Evolutionary conservation across 2,797 vertebrate genomes (phyloP), one percentile per base, ranked within the genome.

Genomic region (Etheostoma perlongum): DNA sequence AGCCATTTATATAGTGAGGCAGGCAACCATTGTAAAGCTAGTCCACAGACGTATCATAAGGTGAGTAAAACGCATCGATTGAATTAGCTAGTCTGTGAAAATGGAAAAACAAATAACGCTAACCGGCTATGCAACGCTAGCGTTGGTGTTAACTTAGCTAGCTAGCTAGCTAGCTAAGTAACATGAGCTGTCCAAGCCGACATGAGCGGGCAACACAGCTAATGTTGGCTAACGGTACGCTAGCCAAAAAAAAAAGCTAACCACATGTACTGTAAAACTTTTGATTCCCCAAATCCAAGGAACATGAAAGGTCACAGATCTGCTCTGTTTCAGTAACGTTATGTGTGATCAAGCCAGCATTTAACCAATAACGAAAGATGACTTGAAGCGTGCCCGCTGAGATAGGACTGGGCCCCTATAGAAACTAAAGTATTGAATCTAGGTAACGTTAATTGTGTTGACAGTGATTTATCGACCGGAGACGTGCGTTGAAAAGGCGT

Each of bases 41-140:
- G 15, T 57, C 51, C 27, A 2, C 59, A 23, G 21, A 67, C 65
- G 1, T 7, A 54, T 11, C 30, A 19, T 0, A 25, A 71, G 89
- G 93, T 93, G 76, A 87, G 91, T 87, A 13, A 44, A 47, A 54
- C 11, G 11, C 21, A 14, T 1, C 4, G 2, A 11, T 2, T 12
- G 11, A 12, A 25, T 57, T 58, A 6, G 30, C 30, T 6, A 0
- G 2, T 23, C 0, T 9, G 4, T 46, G 23, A 16, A 60, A 42
- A 51, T 6, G 16, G 30, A 40, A 4, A 53, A 13, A 57, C 4
- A 5, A 27, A 61, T n/a, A 16, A 23, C 10, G 63, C 36, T 30
- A 68, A 40, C 40, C 15, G 14, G 52, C 69, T 59, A 27, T 67
- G 55, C 19, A 62, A 30, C 40, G 72, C 36, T 69, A 87, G 79